Evolutionary conservation across 2,888 invertebrate species (phyloP), one percentile per base, ranked within the genome.

Genomic region (Synanthedon myopaeformis): DNA sequence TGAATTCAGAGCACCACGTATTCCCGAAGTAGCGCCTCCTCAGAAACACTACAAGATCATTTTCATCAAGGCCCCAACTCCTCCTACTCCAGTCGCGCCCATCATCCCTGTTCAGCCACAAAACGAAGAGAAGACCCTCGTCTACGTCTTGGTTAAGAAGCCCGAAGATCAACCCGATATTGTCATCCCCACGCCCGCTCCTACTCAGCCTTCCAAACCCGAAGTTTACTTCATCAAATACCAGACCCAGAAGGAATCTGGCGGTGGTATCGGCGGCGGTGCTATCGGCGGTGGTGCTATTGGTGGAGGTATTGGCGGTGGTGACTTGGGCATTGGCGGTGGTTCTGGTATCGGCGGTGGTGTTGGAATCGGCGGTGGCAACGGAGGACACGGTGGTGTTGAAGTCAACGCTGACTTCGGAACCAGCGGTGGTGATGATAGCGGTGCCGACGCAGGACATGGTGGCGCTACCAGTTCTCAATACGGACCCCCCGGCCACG

Each of bases 31-130:
- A 1, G 92, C 92, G 52, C 92, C 93, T 61, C 90, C 95, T 51
- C 95, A 95, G 82, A 95, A 95, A 70, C 95, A 95, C 81, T 95
- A 96, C 91, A 96, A 96, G 77, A 96, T 96, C 78, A 95, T 96
- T 86, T 96, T 96, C 91, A 96, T 96, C 84, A 96, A 96, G 89
- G 95, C 95, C 54, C 95, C 95, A 68, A 91, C 95, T 65, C 91
- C 94, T 58, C 94, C 94, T 58, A 91, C 94, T 57, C 94, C 94
- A 57, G 92, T 93, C 59, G 94, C 92, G 0, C 95, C 95, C 60
- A 90, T 94, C 59, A 94, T 95, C 61, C 94, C 95, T 41, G 79
- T 92, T 41, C 92, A 93, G 75, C 91, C 92, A 57, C 94, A 94
- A 74, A 94, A 95, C 79, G 94, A 94, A 84, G 94, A 94, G 79